Conservation (phyloP, 2,888 invertebrate genomes). For the Aphrophora alni region DNA sequence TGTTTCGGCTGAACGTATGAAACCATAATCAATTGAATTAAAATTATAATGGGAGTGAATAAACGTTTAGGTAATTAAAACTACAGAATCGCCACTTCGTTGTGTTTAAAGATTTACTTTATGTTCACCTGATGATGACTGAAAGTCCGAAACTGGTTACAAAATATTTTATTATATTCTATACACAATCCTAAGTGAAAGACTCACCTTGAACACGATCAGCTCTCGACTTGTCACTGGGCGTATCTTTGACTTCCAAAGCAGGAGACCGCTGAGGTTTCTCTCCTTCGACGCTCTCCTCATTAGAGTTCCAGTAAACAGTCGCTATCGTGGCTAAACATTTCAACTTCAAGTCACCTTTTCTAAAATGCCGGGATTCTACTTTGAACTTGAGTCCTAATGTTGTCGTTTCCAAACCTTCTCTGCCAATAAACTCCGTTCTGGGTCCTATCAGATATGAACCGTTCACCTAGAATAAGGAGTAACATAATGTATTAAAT, state of each 20-base stretch:
- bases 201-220: slow-evolving; percentile 73
- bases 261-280: slow-evolving; percentile 72
- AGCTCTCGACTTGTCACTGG: slow-evolving; percentile 66
- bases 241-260: slow-evolving; percentile 72
- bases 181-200: too few species aligned
- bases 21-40: too few species aligned
- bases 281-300: slow-evolving; percentile 68
- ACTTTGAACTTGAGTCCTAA: slow-evolving; percentile 82
- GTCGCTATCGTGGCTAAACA: slow-evolving; percentile 88
- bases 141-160: too few species aligned
- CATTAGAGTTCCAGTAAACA: slow-evolving; percentile 80
- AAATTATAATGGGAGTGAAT: too few species aligned
- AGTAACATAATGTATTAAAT: not conserved
- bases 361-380: slow-evolving; percentile 79
- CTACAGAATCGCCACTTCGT: too few species aligned
- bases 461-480: slow-evolving; percentile 51
- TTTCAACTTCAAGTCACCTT: slow-evolving; percentile 86
- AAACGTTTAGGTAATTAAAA: too few species aligned
- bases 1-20: too few species aligned
- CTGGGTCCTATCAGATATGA: slow-evolving; percentile 58
- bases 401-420: slow-evolving; percentile 78
- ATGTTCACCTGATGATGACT: too few species aligned
- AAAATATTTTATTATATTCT: too few species aligned
- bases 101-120: too few species aligned
- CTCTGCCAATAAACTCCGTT: slow-evolving; percentile 62